These are phyloP conservation scores for Zaprionus taronus DNA, from an alignment of 1,140 invertebrate species.

Conservation along the genomic window DNA sequence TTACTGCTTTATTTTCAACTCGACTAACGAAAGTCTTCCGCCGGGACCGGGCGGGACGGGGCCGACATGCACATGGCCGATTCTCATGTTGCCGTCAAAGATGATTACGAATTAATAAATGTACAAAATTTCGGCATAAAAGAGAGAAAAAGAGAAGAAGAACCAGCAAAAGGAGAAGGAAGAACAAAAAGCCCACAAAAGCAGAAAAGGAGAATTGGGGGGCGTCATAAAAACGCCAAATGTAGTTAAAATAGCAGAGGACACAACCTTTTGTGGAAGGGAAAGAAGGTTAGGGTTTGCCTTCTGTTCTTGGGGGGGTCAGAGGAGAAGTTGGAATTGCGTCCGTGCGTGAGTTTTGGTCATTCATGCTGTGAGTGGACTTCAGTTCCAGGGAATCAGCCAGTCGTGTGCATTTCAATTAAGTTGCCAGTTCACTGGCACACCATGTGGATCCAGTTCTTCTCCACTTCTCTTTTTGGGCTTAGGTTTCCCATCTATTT, in stretches of 20 bases:
- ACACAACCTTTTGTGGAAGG: slow-evolving; percentile 11
- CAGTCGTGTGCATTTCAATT: slow-evolving; percentile 42
- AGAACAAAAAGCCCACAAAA: slow-evolving; percentile 18
- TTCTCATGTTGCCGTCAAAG: slow-evolving; percentile 66
- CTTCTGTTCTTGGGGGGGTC: too few species aligned
- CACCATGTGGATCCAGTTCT: slow-evolving; percentile 28
- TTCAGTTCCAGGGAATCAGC: slow-evolving; percentile 52
- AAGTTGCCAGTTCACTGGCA: slow-evolving; percentile 50
- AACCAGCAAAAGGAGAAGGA: background rate
- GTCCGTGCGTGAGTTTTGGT: slow-evolving; percentile 52
- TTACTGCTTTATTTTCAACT: slow-evolving; percentile 76
- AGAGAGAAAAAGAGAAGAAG: slow-evolving; percentile 1
- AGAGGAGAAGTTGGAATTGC: background rate
- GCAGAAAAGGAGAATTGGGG: slow-evolving; percentile 20
- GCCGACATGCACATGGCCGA: slow-evolving; percentile 23
- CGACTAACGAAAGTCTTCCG: slow-evolving; percentile 47
- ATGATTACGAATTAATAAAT: slow-evolving; percentile 81
- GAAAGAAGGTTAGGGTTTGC: background rate
- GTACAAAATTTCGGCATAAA: slow-evolving; percentile 66
- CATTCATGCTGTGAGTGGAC: slow-evolving; percentile 35
- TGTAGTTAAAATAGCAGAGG: slow-evolving; percentile 68
- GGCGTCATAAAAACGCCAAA: slow-evolving; percentile 58
- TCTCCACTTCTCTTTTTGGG: background rate
- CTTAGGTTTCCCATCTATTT: slow-evolving; percentile 49
- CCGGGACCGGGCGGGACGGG: slow-evolving; percentile 35